Base-by-base conservation (phyloP, 2,888 invertebrate species). In the Ptilodon capucinus region DNA sequence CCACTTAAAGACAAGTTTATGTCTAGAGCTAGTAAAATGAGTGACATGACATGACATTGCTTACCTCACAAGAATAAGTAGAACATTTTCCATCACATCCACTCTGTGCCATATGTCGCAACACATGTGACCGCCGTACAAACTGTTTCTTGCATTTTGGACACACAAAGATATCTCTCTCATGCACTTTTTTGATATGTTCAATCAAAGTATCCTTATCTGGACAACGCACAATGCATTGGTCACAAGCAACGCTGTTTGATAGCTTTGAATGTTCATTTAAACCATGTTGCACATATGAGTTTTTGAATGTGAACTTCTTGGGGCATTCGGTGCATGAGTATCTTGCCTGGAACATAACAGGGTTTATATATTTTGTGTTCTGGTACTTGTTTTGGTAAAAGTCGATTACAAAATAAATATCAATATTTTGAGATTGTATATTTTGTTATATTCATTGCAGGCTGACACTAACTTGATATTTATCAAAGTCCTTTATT, bases 71-170 rank as follows among this genome's bases (percentile, higher is more conserved):
- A 14, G 73, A 68, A 58, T 64, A 82, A 21, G 60, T 51, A 1
- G 68, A 45, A 40, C 52, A 57, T n/a, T 67, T 74, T 4, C 94
- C 94, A 78, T 92, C 92, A 75, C 95, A 95, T n/a, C 94, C 94
- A 42, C 92, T 94, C 67, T 94, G 94, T 34, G 91, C 80, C 73
- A 94, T 89, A 69, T 95, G 95, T 14, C 95, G 86, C 54, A 94
- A 87, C 35, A 97, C 91, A 81, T 97, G 96, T 63, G 95, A 95
- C 51, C 94, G 94, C 47, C 96, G 89, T 1, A 94, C 95, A 79
- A 97, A 97, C 53, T 93, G 93, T 63, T 93, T 94, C 21, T 92
- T 91, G 70, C 96, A 97, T 46, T 92, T 88, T 25, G 92, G 91
- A 76, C 96, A 97, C 19, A 92, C 91, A 67, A 91, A 94, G 34